Base-by-base conservation (phyloP, 2,797 vertebrate species). In the Petrocephalus schoutedeni region DNA sequence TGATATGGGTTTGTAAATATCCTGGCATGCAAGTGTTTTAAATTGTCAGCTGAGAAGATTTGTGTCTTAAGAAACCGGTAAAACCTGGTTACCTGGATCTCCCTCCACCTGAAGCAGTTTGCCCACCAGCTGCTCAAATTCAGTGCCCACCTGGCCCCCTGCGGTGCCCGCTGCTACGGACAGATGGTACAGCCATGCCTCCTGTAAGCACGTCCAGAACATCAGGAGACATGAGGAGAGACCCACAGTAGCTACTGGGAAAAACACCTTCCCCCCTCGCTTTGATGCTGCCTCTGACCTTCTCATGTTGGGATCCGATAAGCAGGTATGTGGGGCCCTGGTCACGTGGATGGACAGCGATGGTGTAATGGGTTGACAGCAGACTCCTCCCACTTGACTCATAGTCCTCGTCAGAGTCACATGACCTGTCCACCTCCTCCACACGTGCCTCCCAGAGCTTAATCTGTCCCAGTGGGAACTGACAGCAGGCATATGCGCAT, bases 391-490 rank as follows among this genome's bases (percentile, higher is more conserved):
- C 96, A 88, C 95, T 96, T 1, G 95, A 93, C 91, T 97, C 97
- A 87, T 97, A 95, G 87, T 97, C 96, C 74, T 98, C 97, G 87
- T 97, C 97, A 0, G 96, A 97, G 90, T 98, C 97, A 49, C 94
- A 96, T 1, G 97, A 98, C 91, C 96, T 94, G 92, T 98, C 97
- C 77, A 97, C 96, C 94, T 99, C 98, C 92, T 99, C 97, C 88
- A 99, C 96, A 87, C 93, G 95, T 0, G 97, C 97, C 89, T 98
- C 98, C 96, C 96, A 97, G 89, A 99, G 94, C 90, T 97, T 98
- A 91, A 99, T 98, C 94, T 99, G 98, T 91, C 98, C 98, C 90
- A 99, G 95, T n/a, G 98, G 98, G 93, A 99, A 99, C 98, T 99
- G 90, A 28, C 90, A 19, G 21, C 53, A 87, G n/a, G 82, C 5